Base-by-base conservation (phyloP, 2,113 vertebrate genomes). In the Albula goreensis region DNA sequence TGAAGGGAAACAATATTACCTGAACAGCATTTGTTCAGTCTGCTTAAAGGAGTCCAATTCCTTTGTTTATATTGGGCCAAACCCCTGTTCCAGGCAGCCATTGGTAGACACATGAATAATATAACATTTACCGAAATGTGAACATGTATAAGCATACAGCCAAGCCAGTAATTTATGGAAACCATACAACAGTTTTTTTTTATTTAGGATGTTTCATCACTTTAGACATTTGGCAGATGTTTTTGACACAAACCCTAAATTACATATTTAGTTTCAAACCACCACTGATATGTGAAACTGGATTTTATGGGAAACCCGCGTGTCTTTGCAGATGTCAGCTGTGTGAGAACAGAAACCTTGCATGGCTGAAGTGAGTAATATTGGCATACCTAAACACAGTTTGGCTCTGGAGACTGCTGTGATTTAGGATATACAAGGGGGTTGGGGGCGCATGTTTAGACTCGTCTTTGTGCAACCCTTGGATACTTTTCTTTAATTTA, bases 401-500 rank as follows among this genome's bases (percentile, higher is more conserved):
- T 79, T 70, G 77, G 25, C 22, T 82, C 80, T 78, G 66, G 77
- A 80, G 81, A 9, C 41, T n/a, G 78, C 89, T 78, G n/a, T 89
- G 86, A 92, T 91, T 88, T 87, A 86, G 82, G 85, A 81, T 80
- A 50, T 80, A 15, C 83, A 85, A 63, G 2, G 81, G 66, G 49
- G 50, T 63, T 2, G 81, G 2, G 81, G 74, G 49, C 48, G 86
- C 56, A 41, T 84, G 70, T 83, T 91, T 86, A 78, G 5, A 84
- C 88, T 57, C 56, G 56, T 90, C 88, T 89, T 78, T 86, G 85
- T 85, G 50, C 66, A 88, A 74, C 85, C 87, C 51, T 88, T 74
- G 82, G 85, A 84, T 83, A 84, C 85, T 87, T 90, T 79, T 83
- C 87, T 82, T 88, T 90, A 83, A 91, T 91, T 91, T 90, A 93